Base-by-base conservation (phyloP, 2,797 vertebrate genomes). In the Epinephelus malabaricus region DNA sequence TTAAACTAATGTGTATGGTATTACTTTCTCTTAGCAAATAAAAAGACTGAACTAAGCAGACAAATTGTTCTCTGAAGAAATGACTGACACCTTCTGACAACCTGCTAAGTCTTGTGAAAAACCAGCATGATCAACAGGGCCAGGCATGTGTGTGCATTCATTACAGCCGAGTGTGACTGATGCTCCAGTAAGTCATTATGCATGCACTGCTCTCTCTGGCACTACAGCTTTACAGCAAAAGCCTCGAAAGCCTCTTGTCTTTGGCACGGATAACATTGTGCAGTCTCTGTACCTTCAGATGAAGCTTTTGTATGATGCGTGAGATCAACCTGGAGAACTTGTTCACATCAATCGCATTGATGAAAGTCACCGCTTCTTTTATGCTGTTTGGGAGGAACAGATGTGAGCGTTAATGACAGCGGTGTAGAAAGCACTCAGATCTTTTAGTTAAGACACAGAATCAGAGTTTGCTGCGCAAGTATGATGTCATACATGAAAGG, bases 241-340 rank as follows among this genome's bases (percentile, higher is more conserved):
- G 46, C 81, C 65, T 79, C 30, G 71, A 79, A 87, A 82, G 78
- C 75, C 82, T 82, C 65, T 75, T 54, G 71, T 74, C 58, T 86
- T 67, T 69, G 72, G 47, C 49, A 58, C 19, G 4, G 63, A 79
- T n/a, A 53, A 71, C 59, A 73, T 5, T 27, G 25, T 27, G 34
- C 13, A 46, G 46, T 45, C 21, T 62, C 38, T 86, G 64, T 90
- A 99, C 98, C 97, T 98, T 99, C 59, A 98, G 87, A 86, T 99
- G 98, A 85, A 99, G 96, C 90, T 96, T 99, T 83, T 99, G 98
- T 70, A 98, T 95, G 69, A 99, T 97, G 27, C 97, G 96, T 10
- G 95, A 96, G 43, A 98, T 97, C 17, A 99, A 91, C 47, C 97
- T 95, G 73, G 97, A 96, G 87, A 98, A 98, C 86, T 97, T 97